A percentile compares a stretch with the other conserved stretches of the same genome.
These are phyloP conservation scores for Hydropotes inermis DNA, from an alignment of 2,113 vertebrate genomes.

Conservation along the genomic window DNA sequence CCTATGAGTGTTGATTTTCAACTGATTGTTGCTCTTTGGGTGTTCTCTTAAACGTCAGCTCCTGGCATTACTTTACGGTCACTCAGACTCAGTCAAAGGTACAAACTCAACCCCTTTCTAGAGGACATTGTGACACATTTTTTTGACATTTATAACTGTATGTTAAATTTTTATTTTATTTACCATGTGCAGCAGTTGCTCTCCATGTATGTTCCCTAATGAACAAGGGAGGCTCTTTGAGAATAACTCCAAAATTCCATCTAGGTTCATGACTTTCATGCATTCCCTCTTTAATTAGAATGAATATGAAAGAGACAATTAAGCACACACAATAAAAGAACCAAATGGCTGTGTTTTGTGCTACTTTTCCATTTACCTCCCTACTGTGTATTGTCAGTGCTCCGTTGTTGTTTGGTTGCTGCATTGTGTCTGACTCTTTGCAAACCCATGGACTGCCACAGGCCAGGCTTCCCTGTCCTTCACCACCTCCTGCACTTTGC, in stretches of 20 bases:
- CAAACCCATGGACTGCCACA: not conserved
- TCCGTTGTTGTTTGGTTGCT: not conserved
- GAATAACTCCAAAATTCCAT: not conserved
- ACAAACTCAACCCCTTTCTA: not conserved
- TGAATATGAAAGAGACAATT: not conserved
- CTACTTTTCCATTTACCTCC: not conserved
- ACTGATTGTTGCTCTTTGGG: too few relatives aligned
- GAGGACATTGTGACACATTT: not conserved
- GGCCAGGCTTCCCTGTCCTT: not conserved
- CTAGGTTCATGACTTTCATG: not conserved
- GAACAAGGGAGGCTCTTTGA: not conserved
- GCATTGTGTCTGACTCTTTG: not conserved
- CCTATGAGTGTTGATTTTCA: not conserved
- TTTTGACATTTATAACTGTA: not conserved
- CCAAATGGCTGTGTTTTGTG: not conserved
- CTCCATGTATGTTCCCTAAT: not conserved
- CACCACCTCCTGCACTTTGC: not conserved
- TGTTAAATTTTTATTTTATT: not conserved
- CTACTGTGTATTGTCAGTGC: not conserved
- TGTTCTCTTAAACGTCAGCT: not conserved
- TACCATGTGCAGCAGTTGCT: not conserved
- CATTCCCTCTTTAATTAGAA: not conserved
- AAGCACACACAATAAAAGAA: not conserved
- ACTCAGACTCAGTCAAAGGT: not conserved
- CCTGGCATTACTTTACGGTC: not conserved